A percentile compares a stretch with the other conserved stretches of the same genome.
Conservation (phyloP, 2,113 vertebrate species). For the Prionailurus bengalensis region DNA sequence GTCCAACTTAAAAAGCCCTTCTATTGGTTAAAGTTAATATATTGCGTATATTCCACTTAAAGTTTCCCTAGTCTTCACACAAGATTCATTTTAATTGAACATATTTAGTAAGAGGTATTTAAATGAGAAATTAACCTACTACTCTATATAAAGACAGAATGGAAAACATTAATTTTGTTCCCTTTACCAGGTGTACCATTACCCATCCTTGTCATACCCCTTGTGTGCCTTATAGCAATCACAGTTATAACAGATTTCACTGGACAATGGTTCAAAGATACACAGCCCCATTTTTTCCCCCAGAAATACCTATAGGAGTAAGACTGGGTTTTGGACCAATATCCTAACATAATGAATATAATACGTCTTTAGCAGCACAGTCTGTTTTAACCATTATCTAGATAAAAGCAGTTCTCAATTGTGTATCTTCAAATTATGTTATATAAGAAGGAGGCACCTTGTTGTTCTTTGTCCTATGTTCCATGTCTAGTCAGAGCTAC, state of each 20-base stretch:
- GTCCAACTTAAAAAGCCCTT: not conserved
- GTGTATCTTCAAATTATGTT: not conserved
- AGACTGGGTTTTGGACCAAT: not conserved
- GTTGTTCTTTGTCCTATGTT: not conserved
- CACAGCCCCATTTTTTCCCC: not conserved
- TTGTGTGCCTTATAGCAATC: not conserved
- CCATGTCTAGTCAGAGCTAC: not conserved
- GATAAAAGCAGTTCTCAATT: not conserved
- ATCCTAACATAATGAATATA: not conserved
- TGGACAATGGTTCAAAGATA: not conserved
- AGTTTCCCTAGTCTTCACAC: not conserved
- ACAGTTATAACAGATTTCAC: not conserved
- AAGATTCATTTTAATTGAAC: not conserved
- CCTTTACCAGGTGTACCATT: not conserved
- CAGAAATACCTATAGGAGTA: not conserved
- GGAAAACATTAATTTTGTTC: not conserved
- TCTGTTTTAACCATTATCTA: not conserved
- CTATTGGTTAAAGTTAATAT: not conserved
- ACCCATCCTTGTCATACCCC: not conserved
- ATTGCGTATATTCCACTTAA: not conserved
- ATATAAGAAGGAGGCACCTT: not conserved
- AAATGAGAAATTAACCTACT: not conserved
- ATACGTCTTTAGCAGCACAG: not conserved
- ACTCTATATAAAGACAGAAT: not conserved
- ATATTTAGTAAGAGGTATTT: not conserved